A percentile compares a stretch with the other conserved stretches of the same genome.
Evolutionary conservation across 1,140 invertebrate species (phyloP).

Genomic region (Palaemon carinicauda): DNA sequence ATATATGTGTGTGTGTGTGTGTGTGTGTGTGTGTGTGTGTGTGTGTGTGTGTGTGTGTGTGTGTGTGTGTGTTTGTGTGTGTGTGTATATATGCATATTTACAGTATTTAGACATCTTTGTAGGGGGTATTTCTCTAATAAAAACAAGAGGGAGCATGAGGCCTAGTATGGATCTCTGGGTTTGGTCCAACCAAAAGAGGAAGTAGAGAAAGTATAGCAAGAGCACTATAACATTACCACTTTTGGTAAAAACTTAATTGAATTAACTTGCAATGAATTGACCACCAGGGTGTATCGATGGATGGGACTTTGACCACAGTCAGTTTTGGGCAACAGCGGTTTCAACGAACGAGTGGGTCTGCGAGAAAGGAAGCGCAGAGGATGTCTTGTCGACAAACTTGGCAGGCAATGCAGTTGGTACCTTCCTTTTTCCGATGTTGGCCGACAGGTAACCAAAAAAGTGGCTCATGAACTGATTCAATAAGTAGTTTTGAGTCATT

Average conservation of each 20-base stretch:
- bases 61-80: too few relatives aligned
- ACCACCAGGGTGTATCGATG: background rate
- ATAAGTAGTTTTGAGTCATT: background rate
- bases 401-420: background rate
- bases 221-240: background rate
- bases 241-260: background rate
- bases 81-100: too few relatives aligned
- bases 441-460: background rate
- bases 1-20: too few relatives aligned
- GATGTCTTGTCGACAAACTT: background rate
- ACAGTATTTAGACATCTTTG: too few relatives aligned
- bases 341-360: background rate
- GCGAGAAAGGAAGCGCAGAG: background rate
- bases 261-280: background rate
- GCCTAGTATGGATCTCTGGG: too few relatives aligned
- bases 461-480: background rate
- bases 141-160: too few relatives aligned
- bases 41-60: too few relatives aligned
- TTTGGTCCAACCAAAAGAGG: too few relatives aligned
- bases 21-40: too few relatives aligned
- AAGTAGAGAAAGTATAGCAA: background rate
- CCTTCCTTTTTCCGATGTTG: background rate
- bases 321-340: background rate
- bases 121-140: too few relatives aligned
- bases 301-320: background rate